A percentile compares a stretch with the other conserved stretches of the same genome.
Evolutionary conservation across 2,888 invertebrate species (phyloP).

Genomic region (Hedychridium roseum): DNA sequence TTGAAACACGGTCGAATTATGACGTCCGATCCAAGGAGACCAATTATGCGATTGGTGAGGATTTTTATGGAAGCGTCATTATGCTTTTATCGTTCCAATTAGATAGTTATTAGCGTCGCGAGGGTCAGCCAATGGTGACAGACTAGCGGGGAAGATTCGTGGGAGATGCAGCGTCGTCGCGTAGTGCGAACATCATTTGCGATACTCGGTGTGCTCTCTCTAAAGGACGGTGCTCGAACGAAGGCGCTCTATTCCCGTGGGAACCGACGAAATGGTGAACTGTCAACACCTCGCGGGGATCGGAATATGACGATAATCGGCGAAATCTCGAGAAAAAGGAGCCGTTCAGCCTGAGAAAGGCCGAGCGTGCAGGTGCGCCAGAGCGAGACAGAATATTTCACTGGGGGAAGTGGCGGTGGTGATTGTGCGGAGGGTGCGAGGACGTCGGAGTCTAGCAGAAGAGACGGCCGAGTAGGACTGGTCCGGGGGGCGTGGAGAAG

Average conservation of each 20-base stretch:
- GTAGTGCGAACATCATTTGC: neutral
- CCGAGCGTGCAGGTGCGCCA: constrained; percentile 16
- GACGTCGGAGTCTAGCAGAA: neutral
- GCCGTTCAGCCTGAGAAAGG: constrained; percentile 19
- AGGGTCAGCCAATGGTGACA: neutral
- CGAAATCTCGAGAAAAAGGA: constrained; percentile 6
- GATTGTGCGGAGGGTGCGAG: constrained; percentile 9
- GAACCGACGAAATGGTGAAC: constrained; percentile 50
- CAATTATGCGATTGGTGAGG: too few species aligned
- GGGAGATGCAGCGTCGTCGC: neutral
- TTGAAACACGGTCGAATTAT: too few species aligned
- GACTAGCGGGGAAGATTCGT: constrained; percentile 3
- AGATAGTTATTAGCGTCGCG: neutral
- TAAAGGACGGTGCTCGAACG: constrained; percentile 34
- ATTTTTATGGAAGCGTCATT: neutral
- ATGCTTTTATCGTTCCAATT: neutral
- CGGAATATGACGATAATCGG: constrained; percentile 38
- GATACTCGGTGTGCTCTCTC: neutral
- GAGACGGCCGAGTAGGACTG: neutral
- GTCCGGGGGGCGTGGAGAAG: neutral
- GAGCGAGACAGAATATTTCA: too few species aligned
- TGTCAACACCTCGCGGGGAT: constrained; percentile 48
- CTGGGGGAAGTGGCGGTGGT: constrained; percentile 15
- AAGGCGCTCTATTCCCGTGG: constrained; percentile 31
- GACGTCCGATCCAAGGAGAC: too few species aligned